Conservation (phyloP, 2,888 invertebrate species). For the Melikaiella ostensackeni region DNA sequence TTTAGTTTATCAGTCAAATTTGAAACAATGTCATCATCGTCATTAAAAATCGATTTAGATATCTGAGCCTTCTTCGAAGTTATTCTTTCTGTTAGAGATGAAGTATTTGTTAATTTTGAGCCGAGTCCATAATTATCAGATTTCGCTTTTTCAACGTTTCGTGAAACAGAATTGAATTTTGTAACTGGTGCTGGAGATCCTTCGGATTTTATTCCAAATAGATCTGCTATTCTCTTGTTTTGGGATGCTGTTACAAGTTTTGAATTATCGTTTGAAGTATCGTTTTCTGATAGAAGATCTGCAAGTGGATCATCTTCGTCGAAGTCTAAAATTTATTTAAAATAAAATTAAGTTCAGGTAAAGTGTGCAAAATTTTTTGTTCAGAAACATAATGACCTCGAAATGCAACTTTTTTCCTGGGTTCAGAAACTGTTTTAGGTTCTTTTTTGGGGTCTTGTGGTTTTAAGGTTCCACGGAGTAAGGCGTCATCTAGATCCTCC, state of each 20-base stretch:
- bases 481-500: slow-evolving; percentile 65
- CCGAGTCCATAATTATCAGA: not conserved
- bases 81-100: slow-evolving; percentile 26
- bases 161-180: slow-evolving; percentile 4
- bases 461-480: slow-evolving; percentile 58
- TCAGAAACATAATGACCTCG: slow-evolving; percentile 59
- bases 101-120: slow-evolving; percentile 40
- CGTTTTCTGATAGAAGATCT: slow-evolving; percentile 62
- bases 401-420: slow-evolving; percentile 65
- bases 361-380: not conserved
- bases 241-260: slow-evolving; percentile 48
- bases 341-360: not conserved
- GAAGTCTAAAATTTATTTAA: slow-evolving; percentile 47
- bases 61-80: slow-evolving; percentile 8
- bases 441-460: slow-evolving; percentile 46
- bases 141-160: not conserved
- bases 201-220: slow-evolving; percentile 65
- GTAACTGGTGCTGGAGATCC: not conserved
- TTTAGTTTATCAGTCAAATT: slow-evolving; percentile 53
- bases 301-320: slow-evolving; percentile 62
- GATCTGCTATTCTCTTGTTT: slow-evolving; percentile 61
- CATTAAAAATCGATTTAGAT: slow-evolving; percentile 44
- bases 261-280: slow-evolving; percentile 51
- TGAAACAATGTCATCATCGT: slow-evolving; percentile 49
- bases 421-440: slow-evolving; percentile 35